A percentile compares a stretch with the other conserved stretches of the same genome.
These are phyloP conservation scores for Tinamus major DNA, from an alignment of 2,797 vertebrate species.

Conservation along the genomic window DNA sequence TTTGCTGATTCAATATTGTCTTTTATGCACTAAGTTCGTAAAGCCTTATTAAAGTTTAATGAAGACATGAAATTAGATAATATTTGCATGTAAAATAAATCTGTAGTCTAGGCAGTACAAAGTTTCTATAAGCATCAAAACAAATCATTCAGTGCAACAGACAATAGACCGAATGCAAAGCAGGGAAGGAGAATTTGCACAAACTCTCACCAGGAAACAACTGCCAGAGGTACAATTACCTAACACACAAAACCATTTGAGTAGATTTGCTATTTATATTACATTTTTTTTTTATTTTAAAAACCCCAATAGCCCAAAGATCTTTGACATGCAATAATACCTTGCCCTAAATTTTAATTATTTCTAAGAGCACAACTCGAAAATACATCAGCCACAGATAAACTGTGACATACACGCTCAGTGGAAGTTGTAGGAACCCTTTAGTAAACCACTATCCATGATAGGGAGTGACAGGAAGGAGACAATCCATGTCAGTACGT, in stretches of 20 bases:
- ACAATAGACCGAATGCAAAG: slow-evolving; percentile 29
- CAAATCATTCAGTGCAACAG: slow-evolving; percentile 48
- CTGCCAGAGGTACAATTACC: not conserved
- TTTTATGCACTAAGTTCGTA: slow-evolving; percentile 36
- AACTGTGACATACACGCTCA: not conserved
- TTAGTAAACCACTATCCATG: not conserved
- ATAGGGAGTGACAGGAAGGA: not conserved
- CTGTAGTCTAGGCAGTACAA: slow-evolving; percentile 62
- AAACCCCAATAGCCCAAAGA: not conserved
- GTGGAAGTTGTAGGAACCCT: not conserved
- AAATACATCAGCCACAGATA: not conserved
- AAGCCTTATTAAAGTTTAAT: slow-evolving; percentile 71
- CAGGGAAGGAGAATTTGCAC: not conserved
- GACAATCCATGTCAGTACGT: not conserved
- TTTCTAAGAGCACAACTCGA: not conserved
- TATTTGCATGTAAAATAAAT: slow-evolving; percentile 70
- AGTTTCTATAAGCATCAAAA: slow-evolving; percentile 67
- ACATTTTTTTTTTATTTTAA: not conserved
- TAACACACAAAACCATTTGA: not conserved
- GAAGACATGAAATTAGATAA: slow-evolving; percentile 59
- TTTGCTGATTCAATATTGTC: slow-evolving; percentile 64
- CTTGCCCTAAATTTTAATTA: not conserved
- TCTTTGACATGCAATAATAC: not conserved
- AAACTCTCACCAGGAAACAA: not conserved
- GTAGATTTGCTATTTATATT: not conserved